Evolutionary conservation across 2,113 vertebrate genomes (phyloP).

Genomic region (Tragelaphus buxtoni): DNA sequence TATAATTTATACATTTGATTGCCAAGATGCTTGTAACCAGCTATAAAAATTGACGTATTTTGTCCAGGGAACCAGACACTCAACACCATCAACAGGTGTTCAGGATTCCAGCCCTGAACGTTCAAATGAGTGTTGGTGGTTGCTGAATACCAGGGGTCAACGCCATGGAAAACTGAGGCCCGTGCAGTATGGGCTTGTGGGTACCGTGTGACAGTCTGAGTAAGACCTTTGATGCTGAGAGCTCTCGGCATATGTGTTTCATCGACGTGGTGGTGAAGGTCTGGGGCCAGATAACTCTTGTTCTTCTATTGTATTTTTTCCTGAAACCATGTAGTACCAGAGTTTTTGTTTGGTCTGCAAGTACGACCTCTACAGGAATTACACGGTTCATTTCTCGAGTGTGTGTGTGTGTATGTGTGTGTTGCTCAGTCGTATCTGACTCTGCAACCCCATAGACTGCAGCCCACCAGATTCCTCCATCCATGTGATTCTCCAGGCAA

Average conservation of each 20-base stretch:
- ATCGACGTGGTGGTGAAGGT: not conserved
- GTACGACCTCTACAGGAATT: fast-evolving
- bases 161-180: fast-evolving
- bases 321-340: not conserved
- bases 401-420: not conserved
- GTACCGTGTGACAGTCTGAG: fast-evolving
- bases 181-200: fast-evolving
- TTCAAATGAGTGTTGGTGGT: fast-evolving
- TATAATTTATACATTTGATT: not conserved
- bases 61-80: not conserved
- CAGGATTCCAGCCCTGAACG: not conserved
- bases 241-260: not conserved
- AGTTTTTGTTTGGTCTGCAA: not conserved
- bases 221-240: fast-evolving
- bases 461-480: not conserved
- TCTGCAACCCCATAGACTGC: not conserved
- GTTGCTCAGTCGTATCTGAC: not conserved
- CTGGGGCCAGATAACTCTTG: not conserved
- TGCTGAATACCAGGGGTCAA: not conserved
- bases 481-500: not conserved
- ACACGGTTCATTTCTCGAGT: fast-evolving
- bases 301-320: not conserved
- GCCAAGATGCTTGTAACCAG: not conserved
- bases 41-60: not conserved
- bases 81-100: too few relatives aligned